phyloP scores from a whole-genome alignment of 2,888 invertebrate species.

The Andrena minutula region DNA sequence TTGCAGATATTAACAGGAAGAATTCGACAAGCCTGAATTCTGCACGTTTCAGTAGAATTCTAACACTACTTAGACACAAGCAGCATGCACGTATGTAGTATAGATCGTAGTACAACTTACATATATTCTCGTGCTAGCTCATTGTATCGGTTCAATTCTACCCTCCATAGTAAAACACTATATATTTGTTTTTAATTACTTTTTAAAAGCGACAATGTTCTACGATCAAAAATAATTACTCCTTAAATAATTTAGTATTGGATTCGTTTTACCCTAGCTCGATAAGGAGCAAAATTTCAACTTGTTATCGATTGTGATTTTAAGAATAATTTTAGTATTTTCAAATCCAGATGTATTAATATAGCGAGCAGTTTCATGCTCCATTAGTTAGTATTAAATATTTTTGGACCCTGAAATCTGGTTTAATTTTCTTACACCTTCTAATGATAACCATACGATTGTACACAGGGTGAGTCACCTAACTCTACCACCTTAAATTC shows the following conservation, averaged over 20 bases:
- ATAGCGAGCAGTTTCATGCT: constrained; percentile 21
- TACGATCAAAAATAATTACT: too few relatives aligned
- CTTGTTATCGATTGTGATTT: constrained; percentile 35
- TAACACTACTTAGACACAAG: too few relatives aligned
- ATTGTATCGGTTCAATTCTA: too few relatives aligned
- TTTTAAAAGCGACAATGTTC: too few relatives aligned
- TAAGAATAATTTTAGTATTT: background rate
- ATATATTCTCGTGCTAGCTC: too few relatives aligned
- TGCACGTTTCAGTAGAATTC: background rate
- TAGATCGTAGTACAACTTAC: too few relatives aligned
- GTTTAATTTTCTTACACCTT: background rate
- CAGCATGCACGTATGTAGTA: too few relatives aligned
- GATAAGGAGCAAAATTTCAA: constrained; percentile 16
- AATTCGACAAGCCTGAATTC: background rate
- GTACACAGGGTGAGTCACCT: too few relatives aligned
- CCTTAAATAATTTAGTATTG: background rate
- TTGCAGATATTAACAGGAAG: background rate
- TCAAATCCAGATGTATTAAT: too few relatives aligned
- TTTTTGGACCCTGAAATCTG: background rate
- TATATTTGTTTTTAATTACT: too few relatives aligned
- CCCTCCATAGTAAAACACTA: too few relatives aligned
- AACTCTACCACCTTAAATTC: too few relatives aligned
- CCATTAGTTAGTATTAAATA: constrained; percentile 10
- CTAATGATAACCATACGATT: background rate
- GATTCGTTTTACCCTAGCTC: constrained; percentile 15